phyloP scores from a whole-genome alignment of 2,888 invertebrate species.

The Silvanus unidentatus region DNA sequence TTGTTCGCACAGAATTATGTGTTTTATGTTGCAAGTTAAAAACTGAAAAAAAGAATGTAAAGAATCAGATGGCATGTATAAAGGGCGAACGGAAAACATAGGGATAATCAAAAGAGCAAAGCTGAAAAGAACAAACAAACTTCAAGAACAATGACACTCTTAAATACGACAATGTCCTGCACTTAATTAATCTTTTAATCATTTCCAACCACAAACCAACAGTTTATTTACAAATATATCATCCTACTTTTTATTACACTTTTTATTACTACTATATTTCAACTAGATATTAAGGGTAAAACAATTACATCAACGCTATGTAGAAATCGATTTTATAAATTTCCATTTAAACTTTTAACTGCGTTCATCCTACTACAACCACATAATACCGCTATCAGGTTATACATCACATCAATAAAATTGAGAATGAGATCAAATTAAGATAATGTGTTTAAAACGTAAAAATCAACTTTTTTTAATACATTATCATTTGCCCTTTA shows the following conservation, averaged over 20 bases:
- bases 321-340: no score
- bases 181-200: constrained; percentile 26
- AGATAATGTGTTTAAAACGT: no score
- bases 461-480: no score
- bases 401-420: no score
- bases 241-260: constrained; percentile 2
- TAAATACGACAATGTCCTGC: constrained; percentile 23
- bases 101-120: constrained; percentile 22
- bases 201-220: constrained; percentile 18
- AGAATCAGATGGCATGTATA: constrained; percentile 1
- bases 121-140: constrained; percentile 23
- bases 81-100: constrained; percentile 8
- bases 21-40: background rate
- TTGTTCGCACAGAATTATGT: background rate
- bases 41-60: background rate
- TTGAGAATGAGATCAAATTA: no score
- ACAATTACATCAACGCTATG: no score
- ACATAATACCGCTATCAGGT: no score
- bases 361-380: no score
- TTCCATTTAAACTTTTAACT: no score
- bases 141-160: constrained; percentile 24
- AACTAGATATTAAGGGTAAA: no score
- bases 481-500: no score
- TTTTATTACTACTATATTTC: background rate
- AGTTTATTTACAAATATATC: constrained; percentile 6